Evolutionary conservation across 2,113 vertebrate genomes (phyloP), one percentile per base, ranked within the genome.

Genomic region (Sminthopsis crassicaudata): DNA sequence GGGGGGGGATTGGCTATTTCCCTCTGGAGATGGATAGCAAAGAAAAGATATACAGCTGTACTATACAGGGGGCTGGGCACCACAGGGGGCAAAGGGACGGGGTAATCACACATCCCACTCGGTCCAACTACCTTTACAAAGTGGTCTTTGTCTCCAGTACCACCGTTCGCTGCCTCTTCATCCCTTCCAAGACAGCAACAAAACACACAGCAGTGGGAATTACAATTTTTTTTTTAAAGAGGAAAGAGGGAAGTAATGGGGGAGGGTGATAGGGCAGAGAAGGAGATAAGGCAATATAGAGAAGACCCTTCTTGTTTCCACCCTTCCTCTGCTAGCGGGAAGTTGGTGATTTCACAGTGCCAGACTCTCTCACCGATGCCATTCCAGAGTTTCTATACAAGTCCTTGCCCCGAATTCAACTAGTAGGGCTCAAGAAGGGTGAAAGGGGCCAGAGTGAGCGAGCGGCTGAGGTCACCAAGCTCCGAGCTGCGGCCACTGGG

Each of bases 121-220:
- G 84, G 10, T 94, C 92, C 95, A 76, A 26, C 93, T 96, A 94
- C 92, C 91, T 92, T 76, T 93, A 96, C 97, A 93, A 96, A 96
- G 95, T 96, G 97, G 97, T 96, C 97, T 98, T 98, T 97, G 97
- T 97, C 96, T 94, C 53, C 67, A 3, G n/a, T 23, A 84, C 67
- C n/a, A 84, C 67, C 23, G 91, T 12, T 53, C 91, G 54, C 67
- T 0, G 91, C 48, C 10, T 94, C 90, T 91, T 88, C 22, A 60
- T 22, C 54, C 89, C 76, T 53, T 25, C 30, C 92, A 30, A 76
- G 93, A 90, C 92, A 48, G 94, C n/a, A 11, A 90, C 48, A 12
- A 53, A 88, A 60, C 60, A n/a, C 93, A 53, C 55, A 7, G 54
- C 2, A 46, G 36, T n/a, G 42, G 60, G 48, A 57, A 88, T 84